A percentile compares a stretch with the other conserved stretches of the same genome.
These are phyloP conservation scores for Heterodera carotae DNA, from an alignment of 1,140 invertebrate species.

Conservation along the genomic window DNA sequence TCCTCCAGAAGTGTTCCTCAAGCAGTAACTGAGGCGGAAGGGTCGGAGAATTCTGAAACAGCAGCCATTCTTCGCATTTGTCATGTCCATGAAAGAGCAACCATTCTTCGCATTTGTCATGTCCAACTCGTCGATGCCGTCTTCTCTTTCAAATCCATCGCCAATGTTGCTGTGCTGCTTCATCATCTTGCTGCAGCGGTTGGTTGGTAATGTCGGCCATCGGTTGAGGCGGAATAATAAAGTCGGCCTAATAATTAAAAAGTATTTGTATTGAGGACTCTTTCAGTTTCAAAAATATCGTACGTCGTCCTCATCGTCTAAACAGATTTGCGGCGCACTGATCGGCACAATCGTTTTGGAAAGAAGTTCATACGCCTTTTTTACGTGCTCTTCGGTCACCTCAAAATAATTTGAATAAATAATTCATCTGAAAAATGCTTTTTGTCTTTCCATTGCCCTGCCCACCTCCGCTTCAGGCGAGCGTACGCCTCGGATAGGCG, in stretches of 20 bases:
- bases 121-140: not conserved
- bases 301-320: too few relatives aligned
- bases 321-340: too few relatives aligned
- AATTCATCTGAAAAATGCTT: not conserved
- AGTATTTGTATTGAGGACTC: constrained; percentile 76
- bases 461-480: constrained; percentile 74
- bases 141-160: not conserved
- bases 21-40: not conserved
- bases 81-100: not conserved
- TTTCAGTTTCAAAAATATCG: too few relatives aligned
- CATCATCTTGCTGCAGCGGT: not conserved
- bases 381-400: constrained; percentile 77
- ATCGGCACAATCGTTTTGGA: too few relatives aligned
- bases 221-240: constrained; percentile 67
- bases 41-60: not conserved
- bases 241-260: constrained; percentile 37
- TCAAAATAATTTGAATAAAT: constrained; percentile 21
- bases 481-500: constrained; percentile 93
- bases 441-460: not conserved
- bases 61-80: not conserved
- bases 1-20: constrained; percentile 9
- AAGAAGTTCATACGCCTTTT: constrained; percentile 86
- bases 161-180: too few relatives aligned
- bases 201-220: constrained; percentile 28
- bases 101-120: not conserved